Base-by-base conservation (phyloP, 2,888 invertebrate species). In the Malthinus seriepunctatus region DNA sequence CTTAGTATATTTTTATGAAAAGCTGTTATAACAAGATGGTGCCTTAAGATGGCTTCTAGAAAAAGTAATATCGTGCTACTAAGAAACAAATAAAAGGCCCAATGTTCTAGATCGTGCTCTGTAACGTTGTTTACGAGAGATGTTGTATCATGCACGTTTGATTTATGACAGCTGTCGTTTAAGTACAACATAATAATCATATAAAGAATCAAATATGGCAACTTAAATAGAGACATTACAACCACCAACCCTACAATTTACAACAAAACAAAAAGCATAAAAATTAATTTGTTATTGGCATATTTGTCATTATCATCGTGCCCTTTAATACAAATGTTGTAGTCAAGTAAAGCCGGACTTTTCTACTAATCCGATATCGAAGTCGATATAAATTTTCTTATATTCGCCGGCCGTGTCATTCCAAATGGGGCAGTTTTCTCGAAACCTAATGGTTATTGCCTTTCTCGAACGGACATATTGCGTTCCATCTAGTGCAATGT, bases 391-490 rank as follows among this genome's bases (percentile, higher is more conserved):
- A 83, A 83, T 83, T 82, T 75, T 80, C 78, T 78, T 81, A 82
- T 82, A 83, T 82, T 82, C 82, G 81, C 80, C 81, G 81, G 79
- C 79, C 80, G 81, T 82, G 82, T 83, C 82, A 81, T 80, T 79
- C 80, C 80, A 79, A 83, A 82, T 82, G 82, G 82, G 82, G 82
- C 80, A 82, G 82, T 82, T 82, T 82, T 82, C 81, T 81, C 80
- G 79, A 79, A 79, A 81, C 82, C 81, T 82, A 83, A 83, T 83
- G 82, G 83, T 83, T 83, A 83, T 83, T 83, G 82, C 82, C 81
- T 82, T 82, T 81, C 81, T 81, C 79, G 78, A 73, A 78, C 80
- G 81, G 82, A 82, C 82, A 82, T 82, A 82, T 82, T 82, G 82
- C 82, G 81, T 81, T 82, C 81, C 81, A 81, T 82, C 81, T 79